Evolutionary conservation across 2,797 vertebrate species (phyloP), one percentile per base, ranked within the genome.

Genomic region (Adrianichthys oophorus): DNA sequence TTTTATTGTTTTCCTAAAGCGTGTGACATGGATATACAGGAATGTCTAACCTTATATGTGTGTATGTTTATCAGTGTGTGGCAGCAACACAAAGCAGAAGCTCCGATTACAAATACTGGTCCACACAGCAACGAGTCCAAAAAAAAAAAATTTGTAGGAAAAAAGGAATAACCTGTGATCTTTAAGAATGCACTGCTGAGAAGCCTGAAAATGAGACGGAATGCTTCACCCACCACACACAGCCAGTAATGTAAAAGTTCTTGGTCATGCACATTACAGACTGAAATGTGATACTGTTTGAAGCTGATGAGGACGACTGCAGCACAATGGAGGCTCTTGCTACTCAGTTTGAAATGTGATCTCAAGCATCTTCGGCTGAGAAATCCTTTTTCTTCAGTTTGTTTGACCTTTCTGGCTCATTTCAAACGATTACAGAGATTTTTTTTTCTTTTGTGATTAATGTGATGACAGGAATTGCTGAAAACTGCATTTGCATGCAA

Each of bases 1-100:
- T 87, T 89, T 85, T 56, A 89, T 86, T 46, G 41, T 59, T 52
- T 65, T 85, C 78, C 79, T 84, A 82, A 76, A 80, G 62, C 68
- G 69, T 75, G 76, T 74, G 84, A 71, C 68, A 85, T 74, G 56
- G 72, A 83, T 83, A 77, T 82, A 82, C 1, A 15, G 72, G 54
- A 24, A 10, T 29, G 44, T 57, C 63, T 18, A 61, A 60, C 40
- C 23, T 48, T 74, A 52, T 50, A 47, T 56, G 37, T 56, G 41
- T 49, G 10, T 52, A 15, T 50, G 21, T 26, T 4, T 59, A 45
- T 42, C 8, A 64, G 41, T 71, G n/a, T 70, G 64, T 43, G 15
- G 58, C 23, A 56, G 59, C 43, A 59, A 43, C 32, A 18, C 37
- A 70, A 51, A 64, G 32, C 37, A 29, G 18, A 58, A 53, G 62